phyloP scores from a whole-genome alignment of 2,888 invertebrate genomes.

The Sarcophaga subvicina region DNA sequence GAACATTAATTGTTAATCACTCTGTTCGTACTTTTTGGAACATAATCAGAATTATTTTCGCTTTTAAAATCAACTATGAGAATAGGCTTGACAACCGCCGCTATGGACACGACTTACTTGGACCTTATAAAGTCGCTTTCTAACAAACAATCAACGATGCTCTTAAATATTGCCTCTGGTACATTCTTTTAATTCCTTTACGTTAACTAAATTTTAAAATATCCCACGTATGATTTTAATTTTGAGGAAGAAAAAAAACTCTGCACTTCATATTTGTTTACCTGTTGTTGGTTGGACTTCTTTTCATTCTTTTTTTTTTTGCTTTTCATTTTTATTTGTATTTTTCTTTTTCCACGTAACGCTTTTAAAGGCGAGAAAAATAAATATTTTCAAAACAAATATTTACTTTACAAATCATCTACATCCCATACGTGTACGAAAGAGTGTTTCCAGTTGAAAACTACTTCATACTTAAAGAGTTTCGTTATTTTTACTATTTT shows the following conservation, averaged over 20 bases:
- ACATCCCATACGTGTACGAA: constrained; percentile 17
- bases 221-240: constrained; percentile 28
- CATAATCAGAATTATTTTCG: too few species aligned
- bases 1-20: too few species aligned
- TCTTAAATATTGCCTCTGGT: too few species aligned
- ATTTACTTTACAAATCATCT: constrained; percentile 66
- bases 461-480: constrained; percentile 4
- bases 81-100: too few species aligned
- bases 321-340: constrained; percentile 4
- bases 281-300: constrained; percentile 46
- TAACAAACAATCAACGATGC: too few species aligned
- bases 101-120: too few species aligned
- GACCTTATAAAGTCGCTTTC: too few species aligned
- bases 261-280: constrained; percentile 43
- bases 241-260: background rate
- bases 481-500: background rate
- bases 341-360: constrained; percentile 21
- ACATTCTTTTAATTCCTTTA: too few species aligned
- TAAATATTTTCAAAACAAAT: constrained; percentile 65
- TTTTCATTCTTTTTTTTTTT: background rate
- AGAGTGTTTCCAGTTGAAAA: constrained; percentile 16
- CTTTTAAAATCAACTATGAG: too few species aligned
- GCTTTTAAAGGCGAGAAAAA: constrained; percentile 65
- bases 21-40: too few species aligned
- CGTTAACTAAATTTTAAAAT: background rate